phyloP scores from a whole-genome alignment of 2,113 vertebrate genomes.

The Brienomyrus brachyistius region DNA sequence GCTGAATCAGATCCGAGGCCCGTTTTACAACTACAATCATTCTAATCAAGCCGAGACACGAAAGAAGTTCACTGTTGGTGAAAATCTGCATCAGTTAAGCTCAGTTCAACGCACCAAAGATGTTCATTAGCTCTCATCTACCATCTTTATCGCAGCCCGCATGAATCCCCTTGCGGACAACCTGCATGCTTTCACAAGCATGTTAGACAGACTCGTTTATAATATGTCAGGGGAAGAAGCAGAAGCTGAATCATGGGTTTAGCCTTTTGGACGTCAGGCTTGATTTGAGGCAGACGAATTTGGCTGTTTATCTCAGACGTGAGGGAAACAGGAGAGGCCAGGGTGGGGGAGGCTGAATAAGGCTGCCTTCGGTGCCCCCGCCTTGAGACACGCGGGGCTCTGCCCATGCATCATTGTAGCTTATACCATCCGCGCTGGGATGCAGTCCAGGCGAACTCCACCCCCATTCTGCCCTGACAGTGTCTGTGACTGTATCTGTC shows the following conservation, averaged over 20 bases:
- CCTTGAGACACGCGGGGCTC: not conserved
- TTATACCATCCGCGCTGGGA: not conserved
- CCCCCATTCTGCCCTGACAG: not conserved
- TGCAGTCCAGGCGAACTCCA: not conserved
- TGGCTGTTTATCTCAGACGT: not conserved
- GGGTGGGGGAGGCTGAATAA: not conserved
- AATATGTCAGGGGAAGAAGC: not conserved
- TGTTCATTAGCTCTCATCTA: not conserved
- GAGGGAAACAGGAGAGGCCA: not conserved
- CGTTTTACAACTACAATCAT: not conserved
- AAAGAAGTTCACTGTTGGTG: not conserved
- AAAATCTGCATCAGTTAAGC: not conserved
- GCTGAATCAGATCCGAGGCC: not conserved
- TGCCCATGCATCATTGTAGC: not conserved
- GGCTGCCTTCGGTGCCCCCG: not conserved
- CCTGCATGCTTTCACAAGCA: not conserved
- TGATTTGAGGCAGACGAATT: not conserved
- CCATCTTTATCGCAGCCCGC: not conserved
- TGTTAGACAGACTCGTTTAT: not conserved
- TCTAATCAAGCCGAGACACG: not conserved
- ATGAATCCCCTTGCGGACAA: not conserved
- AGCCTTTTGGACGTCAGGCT: not conserved
- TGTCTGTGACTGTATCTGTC: not conserved
- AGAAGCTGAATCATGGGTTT: not conserved
- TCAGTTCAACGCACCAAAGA: not conserved